Conservation (phyloP, 2,888 invertebrate species). For the Girardia tigrina region DNA sequence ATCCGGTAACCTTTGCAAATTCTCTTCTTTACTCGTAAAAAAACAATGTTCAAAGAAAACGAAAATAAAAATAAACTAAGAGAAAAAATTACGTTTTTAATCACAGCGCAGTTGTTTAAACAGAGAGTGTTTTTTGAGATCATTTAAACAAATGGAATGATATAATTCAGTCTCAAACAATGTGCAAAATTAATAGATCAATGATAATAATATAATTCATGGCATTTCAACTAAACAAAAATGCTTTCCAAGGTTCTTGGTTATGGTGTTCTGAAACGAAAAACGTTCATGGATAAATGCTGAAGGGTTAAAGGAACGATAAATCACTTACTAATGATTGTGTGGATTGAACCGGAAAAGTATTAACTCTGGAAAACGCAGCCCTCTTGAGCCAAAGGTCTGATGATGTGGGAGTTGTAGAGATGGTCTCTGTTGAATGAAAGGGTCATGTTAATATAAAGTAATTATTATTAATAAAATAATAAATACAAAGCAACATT, state of each 20-base stretch:
- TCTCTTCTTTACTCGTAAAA: neutral
- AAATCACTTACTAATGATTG: no score
- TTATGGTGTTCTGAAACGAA: no score
- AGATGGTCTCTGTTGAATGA: conserved; percentile 2
- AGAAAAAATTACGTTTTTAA: conserved; percentile 8
- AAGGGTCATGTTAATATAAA: no score
- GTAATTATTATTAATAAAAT: no score
- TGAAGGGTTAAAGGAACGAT: no score
- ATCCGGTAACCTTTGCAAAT: neutral
- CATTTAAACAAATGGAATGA: conserved; percentile 2
- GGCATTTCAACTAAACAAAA: conserved; percentile 9
- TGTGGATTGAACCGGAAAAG: no score
- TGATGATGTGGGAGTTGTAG: conserved; percentile 19
- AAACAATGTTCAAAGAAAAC: neutral
- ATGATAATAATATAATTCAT: neutral
- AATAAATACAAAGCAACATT: no score
- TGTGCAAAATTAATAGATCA: neutral
- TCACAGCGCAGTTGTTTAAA: neutral
- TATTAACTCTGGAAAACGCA: conserved; percentile 5
- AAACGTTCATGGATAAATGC: no score
- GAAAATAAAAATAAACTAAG: conserved; percentile 3
- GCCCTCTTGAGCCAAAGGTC: conserved; percentile 11
- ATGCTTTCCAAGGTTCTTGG: no score
- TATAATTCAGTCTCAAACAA: neutral
- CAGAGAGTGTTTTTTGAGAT: neutral